Evolutionary conservation across 2,797 vertebrate genomes (phyloP).

Genomic region (Pithecia hirsuta): DNA sequence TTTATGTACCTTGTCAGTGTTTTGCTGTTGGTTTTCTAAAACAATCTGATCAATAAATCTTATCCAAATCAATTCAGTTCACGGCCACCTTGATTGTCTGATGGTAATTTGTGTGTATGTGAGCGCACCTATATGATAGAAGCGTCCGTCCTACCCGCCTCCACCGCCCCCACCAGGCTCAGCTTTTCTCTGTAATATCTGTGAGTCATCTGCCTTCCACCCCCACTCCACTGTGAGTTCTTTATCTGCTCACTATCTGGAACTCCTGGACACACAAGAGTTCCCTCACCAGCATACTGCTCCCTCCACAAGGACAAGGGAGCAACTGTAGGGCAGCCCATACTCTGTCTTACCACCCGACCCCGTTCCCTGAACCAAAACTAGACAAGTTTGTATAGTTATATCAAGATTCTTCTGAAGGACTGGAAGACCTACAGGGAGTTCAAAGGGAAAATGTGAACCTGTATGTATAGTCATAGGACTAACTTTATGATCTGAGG

Average conservation of each 20-base stretch:
- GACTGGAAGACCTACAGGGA: neutral
- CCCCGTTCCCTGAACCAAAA: neutral
- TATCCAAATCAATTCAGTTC: conserved; percentile 20
- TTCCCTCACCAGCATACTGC: neutral
- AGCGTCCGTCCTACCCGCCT: neutral
- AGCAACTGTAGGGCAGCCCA: neutral
- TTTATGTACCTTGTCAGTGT: conserved; percentile 55
- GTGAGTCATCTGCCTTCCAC: neutral
- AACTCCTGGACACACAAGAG: neutral
- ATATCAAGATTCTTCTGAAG: neutral
- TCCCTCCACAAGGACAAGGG: neutral
- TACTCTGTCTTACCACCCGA: neutral
- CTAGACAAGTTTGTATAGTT: neutral
- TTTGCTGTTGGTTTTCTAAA: conserved; percentile 70
- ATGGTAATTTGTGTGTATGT: neutral
- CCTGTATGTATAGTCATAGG: neutral
- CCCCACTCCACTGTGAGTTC: neutral
- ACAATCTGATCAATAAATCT: conserved; percentile 75
- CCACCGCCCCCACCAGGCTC: neutral
- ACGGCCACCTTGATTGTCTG: conserved; percentile 50
- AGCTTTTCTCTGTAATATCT: neutral
- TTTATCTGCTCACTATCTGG: neutral
- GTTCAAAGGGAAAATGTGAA: neutral
- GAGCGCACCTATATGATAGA: neutral
- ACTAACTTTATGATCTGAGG: neutral